These are phyloP conservation scores for Spatulosminthurus flaviceps DNA, from an alignment of 2,888 invertebrate species.

Conservation along the genomic window DNA sequence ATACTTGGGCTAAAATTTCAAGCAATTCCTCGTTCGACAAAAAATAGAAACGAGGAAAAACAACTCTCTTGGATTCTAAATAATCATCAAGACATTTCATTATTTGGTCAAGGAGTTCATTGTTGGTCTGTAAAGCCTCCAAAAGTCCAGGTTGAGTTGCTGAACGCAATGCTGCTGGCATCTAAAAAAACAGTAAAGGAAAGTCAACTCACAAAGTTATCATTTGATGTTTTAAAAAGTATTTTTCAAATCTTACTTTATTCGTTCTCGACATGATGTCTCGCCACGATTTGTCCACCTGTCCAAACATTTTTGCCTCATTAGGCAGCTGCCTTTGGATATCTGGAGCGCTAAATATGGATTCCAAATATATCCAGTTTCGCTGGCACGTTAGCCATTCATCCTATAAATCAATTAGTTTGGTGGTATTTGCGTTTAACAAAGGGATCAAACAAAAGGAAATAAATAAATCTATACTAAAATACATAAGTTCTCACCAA, in stretches of 20 bases:
- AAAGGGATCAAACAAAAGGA: conserved; percentile 14
- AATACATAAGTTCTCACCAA: conserved; percentile 70
- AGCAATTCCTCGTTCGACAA: conserved; percentile 88
- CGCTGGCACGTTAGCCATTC: conserved; percentile 89
- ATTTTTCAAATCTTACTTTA: conserved; percentile 70
- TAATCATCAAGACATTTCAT: conserved; percentile 90
- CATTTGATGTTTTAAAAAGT: not conserved
- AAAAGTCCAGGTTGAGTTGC: conserved; percentile 78
- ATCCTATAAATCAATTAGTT: conserved; percentile 75
- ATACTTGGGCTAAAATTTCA: conserved; percentile 87
- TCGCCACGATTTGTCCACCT: conserved; percentile 90
- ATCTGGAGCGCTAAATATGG: conserved; percentile 93
- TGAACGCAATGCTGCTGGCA: conserved; percentile 82
- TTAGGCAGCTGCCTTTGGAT: conserved; percentile 91
- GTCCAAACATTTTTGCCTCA: conserved; percentile 85
- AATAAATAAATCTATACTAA: not conserved
- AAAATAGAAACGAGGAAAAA: conserved; percentile 90
- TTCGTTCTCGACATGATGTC: conserved; percentile 84
- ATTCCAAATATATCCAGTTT: conserved; percentile 94
- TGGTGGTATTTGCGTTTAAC: too few relatives aligned
- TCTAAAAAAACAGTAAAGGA: conserved; percentile 66
- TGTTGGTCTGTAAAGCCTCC: conserved; percentile 77
- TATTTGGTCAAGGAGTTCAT: conserved; percentile 84
- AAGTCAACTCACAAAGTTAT: too few relatives aligned
- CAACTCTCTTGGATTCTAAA: conserved; percentile 85